These are phyloP conservation scores for Brachypteracias leptosomus DNA, from an alignment of 2,113 vertebrate genomes.

Conservation along the genomic window DNA sequence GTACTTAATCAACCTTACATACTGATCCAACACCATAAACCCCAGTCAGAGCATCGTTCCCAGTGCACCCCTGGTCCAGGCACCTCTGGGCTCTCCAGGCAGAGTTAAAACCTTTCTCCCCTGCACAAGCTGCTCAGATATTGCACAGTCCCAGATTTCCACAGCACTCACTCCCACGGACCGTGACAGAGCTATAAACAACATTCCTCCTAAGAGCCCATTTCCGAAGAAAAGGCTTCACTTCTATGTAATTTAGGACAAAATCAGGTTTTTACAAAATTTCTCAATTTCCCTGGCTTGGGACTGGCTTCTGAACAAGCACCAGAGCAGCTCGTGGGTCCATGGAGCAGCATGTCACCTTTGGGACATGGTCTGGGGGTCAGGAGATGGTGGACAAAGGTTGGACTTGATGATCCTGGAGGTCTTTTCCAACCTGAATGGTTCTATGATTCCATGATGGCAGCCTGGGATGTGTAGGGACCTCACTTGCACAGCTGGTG, in stretches of 20 bases:
- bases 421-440: no score
- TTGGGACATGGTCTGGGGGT: no score
- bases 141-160: neutral
- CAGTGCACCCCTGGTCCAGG: neutral
- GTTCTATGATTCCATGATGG: no score
- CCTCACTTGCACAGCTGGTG: neutral
- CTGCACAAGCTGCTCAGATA: neutral
- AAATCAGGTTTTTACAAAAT: neutral
- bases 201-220: neutral
- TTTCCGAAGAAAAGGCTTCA: neutral
- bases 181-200: neutral
- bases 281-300: neutral
- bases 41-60: accelerated
- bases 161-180: neutral
- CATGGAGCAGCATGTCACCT: neutral
- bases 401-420: no score
- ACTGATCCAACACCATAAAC: neutral
- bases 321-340: no score
- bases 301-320: neutral
- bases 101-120: neutral
- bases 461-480: accelerated
- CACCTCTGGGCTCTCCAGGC: neutral
- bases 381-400: no score
- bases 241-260: neutral
- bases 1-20: neutral